Evolutionary conservation across 2,888 invertebrate species (phyloP).

Genomic region (Nudaria mundana): DNA sequence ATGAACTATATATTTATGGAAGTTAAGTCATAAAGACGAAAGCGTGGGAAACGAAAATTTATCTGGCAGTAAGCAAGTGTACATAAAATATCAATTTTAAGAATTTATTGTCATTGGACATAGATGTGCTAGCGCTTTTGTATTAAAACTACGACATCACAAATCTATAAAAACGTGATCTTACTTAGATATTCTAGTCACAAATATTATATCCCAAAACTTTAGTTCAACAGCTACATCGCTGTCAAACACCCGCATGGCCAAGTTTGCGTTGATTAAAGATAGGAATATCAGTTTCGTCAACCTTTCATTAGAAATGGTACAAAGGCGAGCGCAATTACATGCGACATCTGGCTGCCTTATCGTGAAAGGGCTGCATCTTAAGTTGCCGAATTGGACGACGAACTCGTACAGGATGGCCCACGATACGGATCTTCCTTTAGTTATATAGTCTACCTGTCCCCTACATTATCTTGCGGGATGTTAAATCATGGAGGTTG

Average conservation of each 20-base stretch:
- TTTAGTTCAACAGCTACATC: conserved; percentile 31
- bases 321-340: conserved; percentile 75
- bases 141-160: no score
- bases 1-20: no score
- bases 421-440: conserved; percentile 26
- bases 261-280: conserved; percentile 77
- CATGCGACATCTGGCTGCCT: conserved; percentile 73
- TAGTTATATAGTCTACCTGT: conserved; percentile 11
- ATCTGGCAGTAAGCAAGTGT: no score
- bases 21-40: no score
- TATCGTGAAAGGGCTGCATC: conserved; percentile 75
- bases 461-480: conserved; percentile 2
- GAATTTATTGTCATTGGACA: no score
- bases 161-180: no score
- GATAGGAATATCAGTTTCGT: conserved; percentile 77
- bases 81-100: no score
- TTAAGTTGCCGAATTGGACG: conserved; percentile 45
- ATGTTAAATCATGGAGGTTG: conserved; percentile 2
- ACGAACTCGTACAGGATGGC: conserved; percentile 23
- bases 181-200: not conserved
- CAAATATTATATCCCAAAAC: not conserved
- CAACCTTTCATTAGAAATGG: conserved; percentile 74
- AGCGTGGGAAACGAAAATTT: no score
- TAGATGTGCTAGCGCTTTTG: no score
- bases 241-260: conserved; percentile 64